Evolutionary conservation across 2,888 invertebrate genomes (phyloP).

Genomic region (Tinea trinotella): DNA sequence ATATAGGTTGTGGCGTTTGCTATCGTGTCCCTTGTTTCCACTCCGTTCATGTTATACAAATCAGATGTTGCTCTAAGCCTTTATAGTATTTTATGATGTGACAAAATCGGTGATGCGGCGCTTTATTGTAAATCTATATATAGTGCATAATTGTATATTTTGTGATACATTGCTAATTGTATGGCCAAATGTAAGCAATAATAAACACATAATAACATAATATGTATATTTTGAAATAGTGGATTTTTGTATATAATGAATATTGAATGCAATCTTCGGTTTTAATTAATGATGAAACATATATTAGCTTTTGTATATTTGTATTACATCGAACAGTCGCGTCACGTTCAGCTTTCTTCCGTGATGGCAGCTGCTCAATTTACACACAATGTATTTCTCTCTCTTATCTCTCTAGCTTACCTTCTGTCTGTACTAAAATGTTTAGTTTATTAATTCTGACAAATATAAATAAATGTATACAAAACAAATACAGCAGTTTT

Average conservation of each 20-base stretch:
- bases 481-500: too few relatives aligned
- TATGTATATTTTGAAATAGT: constrained; percentile 1
- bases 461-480: too few relatives aligned
- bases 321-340: neutral
- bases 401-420: too few relatives aligned
- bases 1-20: neutral
- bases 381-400: too few relatives aligned
- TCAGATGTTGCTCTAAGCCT: neutral
- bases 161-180: constrained; percentile 8
- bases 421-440: too few relatives aligned
- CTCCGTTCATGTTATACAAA: neutral
- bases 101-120: neutral
- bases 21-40: neutral
- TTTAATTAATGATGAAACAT: neutral
- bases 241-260: neutral
- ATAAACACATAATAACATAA: neutral
- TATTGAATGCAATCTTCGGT: neutral
- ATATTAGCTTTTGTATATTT: neutral
- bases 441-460: too few relatives aligned
- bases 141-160: neutral
- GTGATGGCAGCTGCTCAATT: neutral
- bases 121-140: neutral
- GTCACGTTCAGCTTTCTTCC: neutral
- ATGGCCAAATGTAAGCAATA: constrained; percentile 10
- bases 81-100: neutral